phyloP scores from a whole-genome alignment of 2,113 vertebrate genomes.

The Artemisiospiza belli region DNA sequence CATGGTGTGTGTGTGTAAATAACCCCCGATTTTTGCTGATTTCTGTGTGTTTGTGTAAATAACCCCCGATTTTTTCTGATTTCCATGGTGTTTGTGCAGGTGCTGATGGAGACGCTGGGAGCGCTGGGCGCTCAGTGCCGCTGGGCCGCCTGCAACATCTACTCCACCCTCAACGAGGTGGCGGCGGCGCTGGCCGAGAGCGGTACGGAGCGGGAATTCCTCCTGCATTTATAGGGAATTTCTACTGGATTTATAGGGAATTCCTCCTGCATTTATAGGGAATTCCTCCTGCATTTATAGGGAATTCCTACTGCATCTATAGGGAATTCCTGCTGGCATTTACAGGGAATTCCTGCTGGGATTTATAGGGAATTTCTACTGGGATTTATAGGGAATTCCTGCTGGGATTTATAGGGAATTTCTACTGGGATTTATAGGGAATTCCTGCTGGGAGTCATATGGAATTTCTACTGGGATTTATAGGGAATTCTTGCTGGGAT shows the following conservation, averaged over 20 bases:
- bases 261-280: too few relatives aligned
- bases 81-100: constrained; percentile 41
- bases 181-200: constrained; percentile 94
- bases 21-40: too few relatives aligned
- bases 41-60: too few relatives aligned
- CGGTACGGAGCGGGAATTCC: constrained; percentile 34
- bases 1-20: rapidly evolving
- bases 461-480: too few relatives aligned
- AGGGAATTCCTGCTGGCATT: rapidly evolving
- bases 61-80: too few relatives aligned
- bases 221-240: background rate
- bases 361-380: too few relatives aligned
- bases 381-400: background rate
- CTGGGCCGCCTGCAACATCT: constrained; percentile 98
- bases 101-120: constrained; percentile 95
- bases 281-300: too few relatives aligned
- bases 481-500: too few relatives aligned
- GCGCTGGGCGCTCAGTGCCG: constrained; percentile 94
- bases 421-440: background rate
- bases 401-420: background rate
- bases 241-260: background rate
- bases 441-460: rapidly evolving
- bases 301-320: too few relatives aligned
- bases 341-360: rapidly evolving
- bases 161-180: constrained; percentile 97